Percentiles rank a stretch among this genome's conserved stretches.
Conservation (phyloP, 2,797 vertebrate species). For the Microctenopoma stevenorrisi region DNA sequence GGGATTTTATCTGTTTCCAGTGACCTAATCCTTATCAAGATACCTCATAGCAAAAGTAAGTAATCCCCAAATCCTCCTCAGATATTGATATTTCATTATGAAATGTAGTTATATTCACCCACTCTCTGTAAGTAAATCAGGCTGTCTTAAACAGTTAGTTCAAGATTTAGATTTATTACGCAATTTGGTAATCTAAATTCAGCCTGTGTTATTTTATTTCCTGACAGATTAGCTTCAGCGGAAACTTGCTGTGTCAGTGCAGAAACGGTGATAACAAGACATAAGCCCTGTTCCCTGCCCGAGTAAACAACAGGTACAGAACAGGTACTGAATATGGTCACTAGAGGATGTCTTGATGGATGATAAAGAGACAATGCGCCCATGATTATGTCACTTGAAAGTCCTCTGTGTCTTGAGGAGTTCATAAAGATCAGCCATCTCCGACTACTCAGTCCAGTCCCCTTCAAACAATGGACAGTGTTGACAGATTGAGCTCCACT, state of each 20-base stretch:
- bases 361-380: slow-evolving; percentile 5
- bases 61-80: too few species aligned
- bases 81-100: too few species aligned
- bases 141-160: too few species aligned
- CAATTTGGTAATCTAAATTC: too few species aligned
- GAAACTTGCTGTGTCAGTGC: slow-evolving; percentile 22
- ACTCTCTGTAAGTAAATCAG: too few species aligned
- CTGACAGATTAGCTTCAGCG: slow-evolving; percentile 19
- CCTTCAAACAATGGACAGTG: slow-evolving; percentile 51
- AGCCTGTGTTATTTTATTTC: neutral
- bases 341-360: slow-evolving; percentile 1
- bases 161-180: too few species aligned
- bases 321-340: neutral
- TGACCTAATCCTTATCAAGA: too few species aligned
- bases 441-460: slow-evolving; percentile 34
- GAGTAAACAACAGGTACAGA: neutral
- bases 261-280: slow-evolving; percentile 11
- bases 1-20: too few species aligned
- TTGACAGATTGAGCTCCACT: slow-evolving; percentile 65
- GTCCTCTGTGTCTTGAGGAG: slow-evolving; percentile 31
- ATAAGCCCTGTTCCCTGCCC: neutral
- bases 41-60: too few species aligned
- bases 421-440: slow-evolving; percentile 53
- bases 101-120: too few species aligned
- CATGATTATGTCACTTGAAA: slow-evolving; percentile 6